A percentile compares a stretch with the other conserved stretches of the same genome.
Conservation (phyloP, 2,888 invertebrate genomes). For the Clistopyga incitator region DNA sequence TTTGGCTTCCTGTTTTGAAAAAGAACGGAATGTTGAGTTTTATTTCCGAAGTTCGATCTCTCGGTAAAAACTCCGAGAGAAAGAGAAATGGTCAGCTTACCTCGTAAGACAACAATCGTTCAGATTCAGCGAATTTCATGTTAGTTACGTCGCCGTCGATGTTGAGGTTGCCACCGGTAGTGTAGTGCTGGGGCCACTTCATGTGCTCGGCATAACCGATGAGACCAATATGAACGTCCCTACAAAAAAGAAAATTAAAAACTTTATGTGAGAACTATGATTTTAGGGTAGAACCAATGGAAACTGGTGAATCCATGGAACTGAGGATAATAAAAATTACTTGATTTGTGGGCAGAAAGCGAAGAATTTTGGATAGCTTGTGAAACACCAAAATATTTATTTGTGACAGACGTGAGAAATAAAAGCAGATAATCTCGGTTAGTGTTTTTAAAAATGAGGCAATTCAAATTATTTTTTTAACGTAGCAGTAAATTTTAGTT, state of each 20-base stretch:
- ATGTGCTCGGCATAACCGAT: constrained; percentile 86
- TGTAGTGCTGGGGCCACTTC: constrained; percentile 87
- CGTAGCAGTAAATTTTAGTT: too few species aligned
- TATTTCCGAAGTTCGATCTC: neutral
- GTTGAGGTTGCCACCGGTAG: constrained; percentile 85
- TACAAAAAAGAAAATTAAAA: constrained; percentile 79
- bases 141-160: constrained; percentile 85
- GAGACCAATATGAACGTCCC: constrained; percentile 87
- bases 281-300: neutral
- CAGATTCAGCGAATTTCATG: constrained; percentile 77
- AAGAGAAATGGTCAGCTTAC: constrained; percentile 61
- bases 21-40: neutral
- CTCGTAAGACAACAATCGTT: constrained; percentile 77
- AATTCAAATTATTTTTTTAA: too few species aligned
- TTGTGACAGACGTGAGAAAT: too few species aligned
- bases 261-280: neutral
- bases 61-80: neutral
- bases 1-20: constrained; percentile 76
- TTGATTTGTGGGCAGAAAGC: neutral
- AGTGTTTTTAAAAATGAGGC: too few species aligned
- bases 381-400: too few species aligned
- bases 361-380: too few species aligned
- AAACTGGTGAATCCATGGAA: neutral
- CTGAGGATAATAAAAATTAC: neutral
- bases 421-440: too few species aligned